Percentiles rank a stretch among this genome's conserved stretches.
phyloP scores from a whole-genome alignment of 2,113 vertebrate species.

The Riparia riparia region DNA sequence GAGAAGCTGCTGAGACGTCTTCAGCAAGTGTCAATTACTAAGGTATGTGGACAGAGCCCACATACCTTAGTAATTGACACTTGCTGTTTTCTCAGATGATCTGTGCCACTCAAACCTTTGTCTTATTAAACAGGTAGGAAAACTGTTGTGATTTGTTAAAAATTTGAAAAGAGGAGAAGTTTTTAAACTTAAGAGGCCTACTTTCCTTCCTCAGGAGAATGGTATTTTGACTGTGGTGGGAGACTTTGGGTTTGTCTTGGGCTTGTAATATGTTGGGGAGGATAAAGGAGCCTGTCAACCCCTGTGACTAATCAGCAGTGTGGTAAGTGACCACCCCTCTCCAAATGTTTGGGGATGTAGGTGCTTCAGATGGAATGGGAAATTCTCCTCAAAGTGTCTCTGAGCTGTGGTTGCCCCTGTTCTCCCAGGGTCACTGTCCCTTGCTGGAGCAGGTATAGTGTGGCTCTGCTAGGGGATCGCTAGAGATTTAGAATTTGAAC shows the following conservation, averaged over 20 bases:
- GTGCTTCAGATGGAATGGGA: neutral
- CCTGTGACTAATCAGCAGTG: neutral
- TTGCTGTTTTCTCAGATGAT: neutral
- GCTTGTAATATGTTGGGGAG: neutral
- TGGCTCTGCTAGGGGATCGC: neutral
- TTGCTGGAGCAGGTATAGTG: neutral
- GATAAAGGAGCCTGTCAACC: neutral
- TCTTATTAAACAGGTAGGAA: neutral
- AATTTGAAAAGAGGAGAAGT: neutral
- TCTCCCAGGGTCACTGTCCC: neutral
- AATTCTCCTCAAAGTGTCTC: neutral
- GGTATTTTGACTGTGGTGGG: neutral
- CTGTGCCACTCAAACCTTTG: neutral
- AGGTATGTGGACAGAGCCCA: neutral
- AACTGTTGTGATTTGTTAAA: neutral
- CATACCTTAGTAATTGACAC: neutral
- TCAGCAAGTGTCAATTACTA: neutral
- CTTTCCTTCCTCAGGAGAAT: neutral
- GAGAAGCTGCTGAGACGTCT: neutral
- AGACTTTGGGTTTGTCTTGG: neutral
- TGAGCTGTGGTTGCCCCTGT: neutral
- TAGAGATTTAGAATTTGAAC: fast-evolving
- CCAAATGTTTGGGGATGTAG: neutral
- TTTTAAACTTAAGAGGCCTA: neutral
- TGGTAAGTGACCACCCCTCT: neutral